A percentile compares a stretch with the other conserved stretches of the same genome.
These are phyloP conservation scores for Eudyptes chrysolophus DNA, from an alignment of 2,113 vertebrate genomes.

Conservation along the genomic window DNA sequence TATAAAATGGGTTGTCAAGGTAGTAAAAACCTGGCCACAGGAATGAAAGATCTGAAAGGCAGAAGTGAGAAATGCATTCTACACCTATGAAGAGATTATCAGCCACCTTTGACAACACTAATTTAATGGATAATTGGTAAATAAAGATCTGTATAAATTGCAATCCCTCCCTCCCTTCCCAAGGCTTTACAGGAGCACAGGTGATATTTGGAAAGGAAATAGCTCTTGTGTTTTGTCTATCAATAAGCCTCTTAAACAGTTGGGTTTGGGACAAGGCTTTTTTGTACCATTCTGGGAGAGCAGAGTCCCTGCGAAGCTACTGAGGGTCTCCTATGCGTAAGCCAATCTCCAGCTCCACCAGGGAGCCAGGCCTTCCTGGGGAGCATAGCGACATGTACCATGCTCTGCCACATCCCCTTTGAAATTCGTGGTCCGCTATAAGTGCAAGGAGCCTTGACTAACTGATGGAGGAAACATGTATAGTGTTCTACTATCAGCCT, in stretches of 20 bases:
- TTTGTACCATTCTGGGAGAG: neutral
- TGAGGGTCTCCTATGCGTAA: neutral
- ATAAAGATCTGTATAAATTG: neutral
- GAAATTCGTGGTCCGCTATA: accelerated
- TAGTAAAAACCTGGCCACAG: neutral
- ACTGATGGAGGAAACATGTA: neutral
- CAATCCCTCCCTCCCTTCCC: accelerated
- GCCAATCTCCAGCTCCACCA: neutral
- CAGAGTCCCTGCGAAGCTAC: neutral
- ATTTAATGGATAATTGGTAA: neutral
- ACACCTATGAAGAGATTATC: neutral
- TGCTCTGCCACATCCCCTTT: neutral
- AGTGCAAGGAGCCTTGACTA: neutral
- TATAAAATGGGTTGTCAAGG: neutral
- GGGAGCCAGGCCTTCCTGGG: neutral
- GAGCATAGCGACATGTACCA: accelerated
- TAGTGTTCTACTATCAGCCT: accelerated
- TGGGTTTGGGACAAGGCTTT: neutral
- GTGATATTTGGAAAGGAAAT: neutral
- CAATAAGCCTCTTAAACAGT: neutral
- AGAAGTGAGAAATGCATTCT: neutral
- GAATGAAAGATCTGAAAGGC: neutral
- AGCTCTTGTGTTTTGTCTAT: neutral
- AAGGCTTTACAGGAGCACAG: neutral
- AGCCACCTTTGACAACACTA: neutral